A percentile compares a stretch with the other conserved stretches of the same genome.
These are phyloP conservation scores for Argyrosomus japonicus DNA, from an alignment of 2,113 vertebrate genomes.

Conservation along the genomic window DNA sequence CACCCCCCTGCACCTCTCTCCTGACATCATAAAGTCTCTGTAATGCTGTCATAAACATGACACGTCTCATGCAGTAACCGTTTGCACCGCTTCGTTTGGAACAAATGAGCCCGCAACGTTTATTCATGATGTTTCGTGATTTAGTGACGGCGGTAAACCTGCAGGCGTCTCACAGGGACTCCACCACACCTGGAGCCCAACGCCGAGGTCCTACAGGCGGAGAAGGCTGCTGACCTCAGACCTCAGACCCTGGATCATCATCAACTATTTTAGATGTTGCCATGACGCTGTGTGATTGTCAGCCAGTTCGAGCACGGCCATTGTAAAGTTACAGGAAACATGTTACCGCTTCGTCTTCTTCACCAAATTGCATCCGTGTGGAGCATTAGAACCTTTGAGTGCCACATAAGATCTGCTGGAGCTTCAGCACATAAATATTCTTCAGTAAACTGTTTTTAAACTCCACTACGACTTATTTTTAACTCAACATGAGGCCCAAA, in stretches of 20 bases:
- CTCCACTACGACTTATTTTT: neutral
- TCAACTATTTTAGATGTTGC: no score
- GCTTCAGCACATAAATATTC: neutral
- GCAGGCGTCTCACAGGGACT: neutral
- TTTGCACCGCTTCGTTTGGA: slow-evolving; percentile 47
- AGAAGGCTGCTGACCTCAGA: neutral
- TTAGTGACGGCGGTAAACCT: slow-evolving; percentile 36
- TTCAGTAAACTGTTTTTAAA: neutral
- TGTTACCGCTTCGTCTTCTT: no score
- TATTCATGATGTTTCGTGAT: slow-evolving; percentile 59
- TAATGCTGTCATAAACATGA: slow-evolving; percentile 73
- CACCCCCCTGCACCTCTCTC: neutral
- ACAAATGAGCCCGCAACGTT: slow-evolving; percentile 54
- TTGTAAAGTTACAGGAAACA: neutral
- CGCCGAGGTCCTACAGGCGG: neutral
- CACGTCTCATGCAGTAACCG: slow-evolving; percentile 46
- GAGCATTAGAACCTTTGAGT: no score
- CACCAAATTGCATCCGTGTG: no score
- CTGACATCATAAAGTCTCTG: slow-evolving; percentile 74
- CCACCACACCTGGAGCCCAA: neutral
- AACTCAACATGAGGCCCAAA: neutral
- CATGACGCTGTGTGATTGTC: no score
- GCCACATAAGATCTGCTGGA: neutral
- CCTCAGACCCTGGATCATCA: no score
- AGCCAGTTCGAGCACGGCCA: no score